These are phyloP conservation scores for Sarcophilus harrisii DNA, from an alignment of 2,797 vertebrate species.

Conservation along the genomic window DNA sequence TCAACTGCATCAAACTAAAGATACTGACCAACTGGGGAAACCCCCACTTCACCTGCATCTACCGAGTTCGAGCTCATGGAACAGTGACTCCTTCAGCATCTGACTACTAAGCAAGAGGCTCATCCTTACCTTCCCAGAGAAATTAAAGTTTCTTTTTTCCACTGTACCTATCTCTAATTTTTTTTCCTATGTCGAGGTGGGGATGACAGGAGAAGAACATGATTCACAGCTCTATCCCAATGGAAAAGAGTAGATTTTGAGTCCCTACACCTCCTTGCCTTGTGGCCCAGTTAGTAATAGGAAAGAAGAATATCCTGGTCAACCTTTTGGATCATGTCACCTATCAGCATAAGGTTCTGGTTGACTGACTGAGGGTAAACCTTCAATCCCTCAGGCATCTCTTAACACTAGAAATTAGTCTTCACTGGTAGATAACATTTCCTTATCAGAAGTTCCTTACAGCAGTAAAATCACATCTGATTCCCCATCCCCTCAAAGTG, in stretches of 20 bases:
- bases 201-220: neutral
- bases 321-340: neutral
- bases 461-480: neutral
- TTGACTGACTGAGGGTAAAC: neutral
- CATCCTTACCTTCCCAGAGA: conserved; percentile 20
- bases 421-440: neutral
- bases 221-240: neutral
- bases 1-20: conserved; percentile 74
- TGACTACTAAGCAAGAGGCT: neutral
- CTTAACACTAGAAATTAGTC: neutral
- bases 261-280: neutral
- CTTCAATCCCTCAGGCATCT: neutral
- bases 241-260: neutral
- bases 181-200: neutral
- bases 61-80: conserved; percentile 78
- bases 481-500: neutral
- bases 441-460: neutral
- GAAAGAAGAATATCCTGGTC: neutral
- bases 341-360: neutral
- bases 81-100: conserved; percentile 36
- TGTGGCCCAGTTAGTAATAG: neutral
- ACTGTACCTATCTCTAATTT: neutral
- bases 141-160: conserved; percentile 69
- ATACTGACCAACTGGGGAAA: conserved; percentile 82
- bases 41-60: conserved; percentile 78